phyloP scores from a whole-genome alignment of 2,113 vertebrate genomes.

The Phalacrocorax aristotelis region DNA sequence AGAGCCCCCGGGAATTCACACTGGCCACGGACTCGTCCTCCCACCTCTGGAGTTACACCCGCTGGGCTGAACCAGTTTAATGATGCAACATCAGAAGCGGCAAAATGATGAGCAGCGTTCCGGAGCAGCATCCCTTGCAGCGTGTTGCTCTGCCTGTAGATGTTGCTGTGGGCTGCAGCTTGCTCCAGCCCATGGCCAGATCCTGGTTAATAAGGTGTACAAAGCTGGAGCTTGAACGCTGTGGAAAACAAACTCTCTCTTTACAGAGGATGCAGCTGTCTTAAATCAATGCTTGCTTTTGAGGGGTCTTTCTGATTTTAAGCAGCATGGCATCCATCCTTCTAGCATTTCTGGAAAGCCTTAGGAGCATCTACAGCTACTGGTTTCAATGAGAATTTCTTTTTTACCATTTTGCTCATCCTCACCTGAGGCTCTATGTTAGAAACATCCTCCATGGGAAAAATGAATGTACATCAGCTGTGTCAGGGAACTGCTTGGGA shows the following conservation, averaged over 20 bases:
- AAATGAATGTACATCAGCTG: neutral
- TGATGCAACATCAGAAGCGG: neutral
- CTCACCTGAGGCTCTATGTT: neutral
- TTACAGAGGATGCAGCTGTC: neutral
- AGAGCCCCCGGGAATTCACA: neutral
- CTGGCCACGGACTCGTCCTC: neutral
- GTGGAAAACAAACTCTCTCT: neutral
- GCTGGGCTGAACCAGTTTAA: neutral
- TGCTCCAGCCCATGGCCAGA: neutral
- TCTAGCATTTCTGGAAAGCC: neutral
- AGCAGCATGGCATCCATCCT: neutral
- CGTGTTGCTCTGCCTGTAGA: neutral
- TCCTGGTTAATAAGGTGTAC: neutral
- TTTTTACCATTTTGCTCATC: neutral
- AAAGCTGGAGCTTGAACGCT: neutral
- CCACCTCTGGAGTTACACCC: neutral
- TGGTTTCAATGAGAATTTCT: neutral
- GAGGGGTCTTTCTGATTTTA: neutral
- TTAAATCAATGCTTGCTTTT: neutral
- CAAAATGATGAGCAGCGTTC: neutral
- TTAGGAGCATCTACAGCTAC: neutral
- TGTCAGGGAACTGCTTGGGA: neutral
- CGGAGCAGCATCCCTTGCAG: accelerated
- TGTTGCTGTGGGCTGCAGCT: neutral
- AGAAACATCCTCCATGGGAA: neutral